Evolutionary conservation across 2,113 vertebrate species (phyloP).

Genomic region (Silurus meridionalis): DNA sequence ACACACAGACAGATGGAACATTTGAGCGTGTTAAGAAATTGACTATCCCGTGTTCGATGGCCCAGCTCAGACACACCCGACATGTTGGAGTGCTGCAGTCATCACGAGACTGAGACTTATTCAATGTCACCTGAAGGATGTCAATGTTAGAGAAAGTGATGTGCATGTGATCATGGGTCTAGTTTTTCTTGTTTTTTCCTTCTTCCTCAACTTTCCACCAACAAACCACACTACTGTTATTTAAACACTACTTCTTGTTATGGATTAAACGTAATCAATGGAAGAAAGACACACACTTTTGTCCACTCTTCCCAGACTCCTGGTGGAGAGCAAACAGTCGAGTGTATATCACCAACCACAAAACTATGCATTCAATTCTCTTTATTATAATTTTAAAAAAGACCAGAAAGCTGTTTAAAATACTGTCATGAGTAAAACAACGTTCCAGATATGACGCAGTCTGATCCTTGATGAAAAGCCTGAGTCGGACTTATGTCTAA

Average conservation of each 20-base stretch:
- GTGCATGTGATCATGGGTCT: too few species aligned
- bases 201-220: not conserved
- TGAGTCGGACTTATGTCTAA: not conserved
- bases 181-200: not conserved
- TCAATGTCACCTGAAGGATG: not conserved
- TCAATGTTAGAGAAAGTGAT: not conserved
- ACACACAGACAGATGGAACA: not conserved
- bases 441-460: not conserved
- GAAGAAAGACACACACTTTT: not conserved
- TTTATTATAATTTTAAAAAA: not conserved
- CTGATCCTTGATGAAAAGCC: not conserved
- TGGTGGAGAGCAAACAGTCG: not conserved
- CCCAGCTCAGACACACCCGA: not conserved
- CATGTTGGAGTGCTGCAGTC: not conserved
- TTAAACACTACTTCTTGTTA: not conserved
- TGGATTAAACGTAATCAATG: not conserved
- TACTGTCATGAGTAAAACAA: not conserved
- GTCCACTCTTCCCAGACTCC: not conserved
- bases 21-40: slow-evolving; percentile 9
- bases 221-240: not conserved
- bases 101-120: not conserved
- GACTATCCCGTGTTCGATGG: not conserved
- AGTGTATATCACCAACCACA: not conserved
- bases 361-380: not conserved
- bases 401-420: not conserved